A percentile compares a stretch with the other conserved stretches of the same genome.
Evolutionary conservation across 1,140 invertebrate species (phyloP).

Genomic region (Vollenhovia emeryi): DNA sequence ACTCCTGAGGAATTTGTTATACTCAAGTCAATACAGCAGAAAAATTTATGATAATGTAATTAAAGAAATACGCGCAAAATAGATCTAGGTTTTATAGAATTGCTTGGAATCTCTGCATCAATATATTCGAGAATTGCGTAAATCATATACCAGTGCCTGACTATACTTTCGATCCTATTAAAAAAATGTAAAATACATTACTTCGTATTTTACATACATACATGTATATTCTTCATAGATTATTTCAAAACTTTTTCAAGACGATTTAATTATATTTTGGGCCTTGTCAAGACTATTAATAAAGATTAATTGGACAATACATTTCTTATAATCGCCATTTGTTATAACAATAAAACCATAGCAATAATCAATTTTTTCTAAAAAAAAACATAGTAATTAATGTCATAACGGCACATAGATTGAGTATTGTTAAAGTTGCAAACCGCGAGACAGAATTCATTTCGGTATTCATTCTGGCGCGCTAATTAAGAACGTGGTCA

Average conservation of each 20-base stretch:
- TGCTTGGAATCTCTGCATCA: background rate
- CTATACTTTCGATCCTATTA: background rate
- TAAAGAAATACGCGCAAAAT: too few relatives aligned
- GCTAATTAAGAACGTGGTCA: conserved; percentile 63
- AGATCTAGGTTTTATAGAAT: background rate
- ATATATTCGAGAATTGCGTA: background rate
- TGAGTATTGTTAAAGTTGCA: conserved; percentile 44
- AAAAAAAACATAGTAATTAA: conserved; percentile 51
- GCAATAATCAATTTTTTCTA: background rate
- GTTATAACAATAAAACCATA: background rate
- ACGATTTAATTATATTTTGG: background rate
- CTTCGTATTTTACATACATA: background rate
- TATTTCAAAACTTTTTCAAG: background rate
- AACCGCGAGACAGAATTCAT: conserved; percentile 7
- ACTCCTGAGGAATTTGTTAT: too few relatives aligned
- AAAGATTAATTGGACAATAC: background rate
- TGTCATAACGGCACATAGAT: background rate
- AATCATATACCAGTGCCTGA: too few relatives aligned
- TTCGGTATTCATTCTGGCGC: conserved; percentile 25
- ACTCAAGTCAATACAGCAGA: too few relatives aligned
- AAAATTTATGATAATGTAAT: too few relatives aligned
- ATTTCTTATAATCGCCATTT: background rate
- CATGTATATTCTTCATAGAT: too few relatives aligned
- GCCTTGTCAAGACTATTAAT: background rate
- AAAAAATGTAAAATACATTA: background rate